phyloP scores from a whole-genome alignment of 2,797 vertebrate genomes.

The Sitta carolinensis region DNA sequence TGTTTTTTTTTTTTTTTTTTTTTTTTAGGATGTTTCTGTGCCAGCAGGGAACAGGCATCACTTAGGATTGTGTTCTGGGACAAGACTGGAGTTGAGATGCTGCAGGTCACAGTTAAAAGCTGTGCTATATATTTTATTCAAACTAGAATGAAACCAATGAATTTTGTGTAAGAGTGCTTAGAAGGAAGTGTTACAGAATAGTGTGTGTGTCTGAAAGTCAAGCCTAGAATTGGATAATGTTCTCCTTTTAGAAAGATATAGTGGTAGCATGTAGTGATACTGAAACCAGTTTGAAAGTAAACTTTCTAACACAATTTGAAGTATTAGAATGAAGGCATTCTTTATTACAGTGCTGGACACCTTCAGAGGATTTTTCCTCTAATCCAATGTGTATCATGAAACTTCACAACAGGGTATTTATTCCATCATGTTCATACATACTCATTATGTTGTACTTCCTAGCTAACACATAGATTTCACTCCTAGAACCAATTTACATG shows the following conservation, averaged over 20 bases:
- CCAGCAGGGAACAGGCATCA: background rate
- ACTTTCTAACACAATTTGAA: background rate
- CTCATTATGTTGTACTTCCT: background rate
- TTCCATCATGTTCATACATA: background rate
- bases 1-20: background rate
- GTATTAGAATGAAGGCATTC: background rate
- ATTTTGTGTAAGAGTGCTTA: background rate
- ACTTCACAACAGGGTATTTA: background rate
- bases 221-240: background rate
- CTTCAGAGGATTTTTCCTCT: background rate
- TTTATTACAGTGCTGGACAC: background rate
- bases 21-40: background rate
- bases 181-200: background rate
- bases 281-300: background rate
- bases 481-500: background rate
- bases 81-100: background rate
- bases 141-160: background rate
- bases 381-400: background rate
- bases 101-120: background rate
- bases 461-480: background rate
- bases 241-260: constrained; percentile 6
- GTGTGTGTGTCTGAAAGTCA: constrained; percentile 18
- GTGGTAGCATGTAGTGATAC: background rate
- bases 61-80: background rate
- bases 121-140: background rate